Conservation (phyloP, 1,140 invertebrate genomes). For the Panagrolaimus sp. region DNA sequence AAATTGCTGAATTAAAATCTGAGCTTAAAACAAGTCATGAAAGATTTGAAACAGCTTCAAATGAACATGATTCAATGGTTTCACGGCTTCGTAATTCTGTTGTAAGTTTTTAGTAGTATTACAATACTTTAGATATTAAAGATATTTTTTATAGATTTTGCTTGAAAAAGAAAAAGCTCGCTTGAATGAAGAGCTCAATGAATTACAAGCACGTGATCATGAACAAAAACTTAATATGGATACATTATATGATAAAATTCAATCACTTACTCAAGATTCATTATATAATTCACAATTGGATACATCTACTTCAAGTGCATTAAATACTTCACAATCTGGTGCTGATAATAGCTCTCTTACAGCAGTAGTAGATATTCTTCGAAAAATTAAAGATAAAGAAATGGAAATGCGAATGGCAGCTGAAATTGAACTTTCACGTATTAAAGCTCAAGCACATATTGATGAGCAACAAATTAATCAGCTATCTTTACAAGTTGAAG, state of each 20-base stretch:
- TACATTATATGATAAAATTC: background rate
- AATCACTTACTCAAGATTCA: background rate
- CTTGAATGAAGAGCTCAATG: background rate
- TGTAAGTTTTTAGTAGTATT: background rate
- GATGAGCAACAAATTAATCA: constrained; percentile 15
- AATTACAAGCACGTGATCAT: background rate
- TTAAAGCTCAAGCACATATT: constrained; percentile 20
- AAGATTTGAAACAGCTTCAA: background rate
- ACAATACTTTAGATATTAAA: too few relatives aligned
- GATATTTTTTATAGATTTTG: background rate
- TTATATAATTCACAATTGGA: background rate
- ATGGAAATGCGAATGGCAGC: constrained; percentile 30
- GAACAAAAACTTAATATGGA: background rate
- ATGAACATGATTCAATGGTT: background rate
- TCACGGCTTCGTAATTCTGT: background rate
- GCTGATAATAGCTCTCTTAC: background rate
- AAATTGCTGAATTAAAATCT: background rate
- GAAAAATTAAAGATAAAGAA: constrained; percentile 2
- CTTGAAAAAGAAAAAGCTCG: background rate
- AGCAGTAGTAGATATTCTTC: background rate
- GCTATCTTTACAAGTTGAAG: background rate
- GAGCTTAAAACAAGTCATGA: background rate
- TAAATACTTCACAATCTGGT: background rate
- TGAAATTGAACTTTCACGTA: constrained; percentile 29
- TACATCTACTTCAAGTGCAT: background rate